Evolutionary conservation across 2,888 invertebrate genomes (phyloP).

Genomic region (Lithodes maja): DNA sequence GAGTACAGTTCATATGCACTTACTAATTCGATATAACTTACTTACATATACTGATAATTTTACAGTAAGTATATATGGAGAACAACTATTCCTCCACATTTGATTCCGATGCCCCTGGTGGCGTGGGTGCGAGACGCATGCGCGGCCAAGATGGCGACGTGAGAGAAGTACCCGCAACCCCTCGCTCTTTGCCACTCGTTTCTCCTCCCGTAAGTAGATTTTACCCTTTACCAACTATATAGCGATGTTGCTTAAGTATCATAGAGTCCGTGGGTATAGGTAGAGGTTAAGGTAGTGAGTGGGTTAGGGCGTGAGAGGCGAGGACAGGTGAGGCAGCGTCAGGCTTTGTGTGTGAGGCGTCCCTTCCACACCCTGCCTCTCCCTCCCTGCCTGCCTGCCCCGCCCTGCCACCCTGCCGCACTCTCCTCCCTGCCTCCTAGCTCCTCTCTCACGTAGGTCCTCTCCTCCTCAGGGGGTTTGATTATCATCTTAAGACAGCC

Average conservation of each 20-base stretch:
- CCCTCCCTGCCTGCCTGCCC: constrained; percentile 6
- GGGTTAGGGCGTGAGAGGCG: background rate
- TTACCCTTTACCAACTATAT: no score
- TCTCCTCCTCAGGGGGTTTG: background rate
- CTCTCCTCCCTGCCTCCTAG: background rate
- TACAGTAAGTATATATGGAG: background rate
- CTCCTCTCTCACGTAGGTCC: background rate
- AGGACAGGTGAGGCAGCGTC: background rate
- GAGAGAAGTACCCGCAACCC: constrained; percentile 27
- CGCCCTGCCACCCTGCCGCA: constrained; percentile 7
- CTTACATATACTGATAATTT: no score
- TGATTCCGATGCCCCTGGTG: background rate
- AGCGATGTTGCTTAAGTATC: background rate
- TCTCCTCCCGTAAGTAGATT: constrained; percentile 49
- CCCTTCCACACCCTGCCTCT: background rate
- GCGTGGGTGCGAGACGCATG: constrained; percentile 35
- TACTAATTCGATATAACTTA: no score
- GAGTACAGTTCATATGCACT: background rate
- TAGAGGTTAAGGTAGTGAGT: background rate
- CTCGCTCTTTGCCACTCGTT: constrained; percentile 42
- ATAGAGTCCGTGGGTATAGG: background rate
- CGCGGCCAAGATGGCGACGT: constrained; percentile 64
- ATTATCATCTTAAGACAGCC: no score
- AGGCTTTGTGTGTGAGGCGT: constrained; percentile 40
- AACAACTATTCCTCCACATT: background rate